phyloP scores from a whole-genome alignment of 2,797 vertebrate genomes.

The Hemitrygon akajei region DNA sequence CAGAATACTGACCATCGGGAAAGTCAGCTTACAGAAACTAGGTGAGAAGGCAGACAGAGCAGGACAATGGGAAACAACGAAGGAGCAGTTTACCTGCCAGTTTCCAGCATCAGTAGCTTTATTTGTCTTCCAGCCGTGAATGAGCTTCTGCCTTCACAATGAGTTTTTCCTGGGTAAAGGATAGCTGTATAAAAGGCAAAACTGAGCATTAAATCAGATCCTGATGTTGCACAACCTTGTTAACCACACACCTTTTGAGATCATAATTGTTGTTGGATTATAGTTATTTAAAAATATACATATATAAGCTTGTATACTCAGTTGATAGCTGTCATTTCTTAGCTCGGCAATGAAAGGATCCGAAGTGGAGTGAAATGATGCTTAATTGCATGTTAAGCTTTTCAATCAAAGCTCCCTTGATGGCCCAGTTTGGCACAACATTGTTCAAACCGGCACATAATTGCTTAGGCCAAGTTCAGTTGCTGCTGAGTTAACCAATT shows the following conservation, averaged over 20 bases:
- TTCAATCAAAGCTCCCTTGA: neutral
- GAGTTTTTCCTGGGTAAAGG: neutral
- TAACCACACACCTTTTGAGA: slow-evolving; percentile 28
- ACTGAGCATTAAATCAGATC: neutral
- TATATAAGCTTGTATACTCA: neutral
- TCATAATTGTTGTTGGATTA: slow-evolving; percentile 27
- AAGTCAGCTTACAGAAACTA: no score
- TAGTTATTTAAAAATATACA: slow-evolving; percentile 21
- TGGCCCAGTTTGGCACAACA: neutral
- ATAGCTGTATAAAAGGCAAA: neutral
- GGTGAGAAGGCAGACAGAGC: neutral
- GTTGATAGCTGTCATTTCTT: slow-evolving; percentile 25
- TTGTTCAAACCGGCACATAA: neutral
- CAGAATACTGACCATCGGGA: no score
- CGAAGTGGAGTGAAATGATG: neutral
- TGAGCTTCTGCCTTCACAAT: neutral
- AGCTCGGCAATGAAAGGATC: slow-evolving; percentile 7
- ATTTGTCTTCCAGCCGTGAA: neutral
- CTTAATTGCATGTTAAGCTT: slow-evolving; percentile 21
- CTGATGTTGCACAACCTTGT: neutral
- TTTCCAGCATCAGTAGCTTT: no score
- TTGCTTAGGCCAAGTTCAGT: neutral
- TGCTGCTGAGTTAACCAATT: neutral
- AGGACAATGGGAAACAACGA: no score
- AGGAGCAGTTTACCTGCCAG: no score